Percentiles rank a stretch among this genome's conserved stretches.
phyloP scores from a whole-genome alignment of 2,888 invertebrate species.

The Digitonthophagus gazella region DNA sequence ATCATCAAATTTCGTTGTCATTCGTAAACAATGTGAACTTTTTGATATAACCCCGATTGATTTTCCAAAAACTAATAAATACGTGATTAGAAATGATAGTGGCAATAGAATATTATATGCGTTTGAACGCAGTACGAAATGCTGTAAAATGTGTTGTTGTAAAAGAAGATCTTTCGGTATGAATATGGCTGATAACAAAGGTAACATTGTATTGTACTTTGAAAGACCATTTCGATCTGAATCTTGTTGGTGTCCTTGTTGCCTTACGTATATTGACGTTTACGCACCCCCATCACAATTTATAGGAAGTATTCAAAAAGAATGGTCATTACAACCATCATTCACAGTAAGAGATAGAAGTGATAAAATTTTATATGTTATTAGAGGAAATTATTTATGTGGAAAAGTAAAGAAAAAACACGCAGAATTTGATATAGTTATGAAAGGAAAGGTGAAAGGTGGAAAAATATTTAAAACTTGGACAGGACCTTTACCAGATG shows the following conservation, averaged over 20 bases:
- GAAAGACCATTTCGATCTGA: not conserved
- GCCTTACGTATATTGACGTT: not conserved
- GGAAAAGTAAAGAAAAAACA: not conserved
- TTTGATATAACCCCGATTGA: not conserved
- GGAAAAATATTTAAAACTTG: conserved; percentile 11
- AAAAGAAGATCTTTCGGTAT: not conserved
- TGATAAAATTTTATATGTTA: not conserved
- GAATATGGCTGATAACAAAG: not conserved
- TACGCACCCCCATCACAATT: not conserved
- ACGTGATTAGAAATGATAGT: not conserved
- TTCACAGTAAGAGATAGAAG: not conserved
- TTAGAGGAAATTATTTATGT: not conserved
- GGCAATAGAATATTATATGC: not conserved
- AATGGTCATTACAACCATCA: not conserved
- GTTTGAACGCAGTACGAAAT: not conserved
- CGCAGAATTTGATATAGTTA: not conserved
- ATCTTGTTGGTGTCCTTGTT: not conserved
- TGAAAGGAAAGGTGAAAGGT: not conserved
- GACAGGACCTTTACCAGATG: not conserved
- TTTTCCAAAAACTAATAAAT: not conserved
- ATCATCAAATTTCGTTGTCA: not conserved
- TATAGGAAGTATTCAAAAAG: not conserved
- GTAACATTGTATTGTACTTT: not conserved
- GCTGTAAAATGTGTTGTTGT: not conserved
- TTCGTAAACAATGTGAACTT: not conserved